Conservation (phyloP, 2,113 vertebrate genomes). For the Prionailurus viverrinus region DNA sequence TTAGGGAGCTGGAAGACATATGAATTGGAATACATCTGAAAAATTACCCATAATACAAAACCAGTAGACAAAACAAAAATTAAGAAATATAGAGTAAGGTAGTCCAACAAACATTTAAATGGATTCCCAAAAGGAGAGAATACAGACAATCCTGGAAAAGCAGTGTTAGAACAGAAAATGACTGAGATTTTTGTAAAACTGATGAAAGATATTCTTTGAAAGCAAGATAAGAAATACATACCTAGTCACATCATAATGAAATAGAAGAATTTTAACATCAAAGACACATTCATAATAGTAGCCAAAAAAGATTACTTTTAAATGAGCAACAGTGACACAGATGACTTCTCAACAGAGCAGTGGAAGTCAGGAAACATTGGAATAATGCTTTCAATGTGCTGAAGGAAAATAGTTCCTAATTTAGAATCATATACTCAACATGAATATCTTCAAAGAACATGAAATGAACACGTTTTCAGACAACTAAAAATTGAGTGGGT, state of each 20-base stretch:
- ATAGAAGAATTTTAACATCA: neutral
- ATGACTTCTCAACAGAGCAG: neutral
- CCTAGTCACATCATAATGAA: neutral
- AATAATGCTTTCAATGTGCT: neutral
- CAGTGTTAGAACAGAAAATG: neutral
- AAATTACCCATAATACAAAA: neutral
- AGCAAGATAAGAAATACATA: neutral
- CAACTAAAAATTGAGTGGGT: neutral
- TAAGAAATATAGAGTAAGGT: neutral
- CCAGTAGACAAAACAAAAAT: neutral
- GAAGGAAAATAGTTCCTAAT: constrained; percentile 5
- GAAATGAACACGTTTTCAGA: neutral
- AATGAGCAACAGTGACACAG: neutral
- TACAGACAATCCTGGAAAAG: neutral
- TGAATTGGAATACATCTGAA: neutral
- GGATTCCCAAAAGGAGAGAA: neutral
- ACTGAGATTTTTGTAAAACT: constrained; percentile 1
- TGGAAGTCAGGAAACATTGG: neutral
- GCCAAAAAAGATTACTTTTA: neutral
- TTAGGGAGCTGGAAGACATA: neutral
- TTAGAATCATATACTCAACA: neutral
- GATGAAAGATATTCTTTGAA: neutral
- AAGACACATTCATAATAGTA: neutral
- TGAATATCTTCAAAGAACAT: neutral
- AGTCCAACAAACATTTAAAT: neutral